These are phyloP conservation scores for Tenthredo livida DNA, from an alignment of 2,888 invertebrate genomes.

Conservation along the genomic window DNA sequence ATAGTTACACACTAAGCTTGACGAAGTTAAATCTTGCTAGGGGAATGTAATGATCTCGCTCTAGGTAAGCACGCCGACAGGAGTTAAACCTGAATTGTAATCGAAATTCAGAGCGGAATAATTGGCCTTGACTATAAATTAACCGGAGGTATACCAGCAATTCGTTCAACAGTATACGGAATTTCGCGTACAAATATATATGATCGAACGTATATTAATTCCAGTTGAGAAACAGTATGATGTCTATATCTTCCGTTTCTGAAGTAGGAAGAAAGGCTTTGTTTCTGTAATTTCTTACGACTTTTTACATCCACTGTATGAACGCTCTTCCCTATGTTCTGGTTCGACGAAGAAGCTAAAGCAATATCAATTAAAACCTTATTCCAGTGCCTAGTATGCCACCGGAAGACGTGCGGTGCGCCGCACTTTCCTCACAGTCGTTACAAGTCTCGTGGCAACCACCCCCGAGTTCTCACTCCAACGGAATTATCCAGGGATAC, in stretches of 20 bases:
- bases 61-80: not conserved
- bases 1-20: slow-evolving; percentile 24
- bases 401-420: slow-evolving; percentile 89
- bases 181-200: too few species aligned
- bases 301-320: not conserved
- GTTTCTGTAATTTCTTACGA: not conserved
- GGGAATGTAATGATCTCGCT: not conserved
- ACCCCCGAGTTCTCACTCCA: slow-evolving; percentile 86
- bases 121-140: not conserved
- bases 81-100: not conserved
- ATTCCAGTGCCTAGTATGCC: slow-evolving; percentile 87
- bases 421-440: slow-evolving; percentile 87
- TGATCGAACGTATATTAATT: too few species aligned
- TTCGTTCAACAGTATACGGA: not conserved
- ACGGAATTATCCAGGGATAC: slow-evolving; percentile 89
- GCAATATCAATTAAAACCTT: slow-evolving; percentile 24
- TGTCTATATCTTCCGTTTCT: not conserved
- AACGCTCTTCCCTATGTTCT: not conserved
- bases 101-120: not conserved
- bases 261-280: not conserved
- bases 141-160: not conserved
- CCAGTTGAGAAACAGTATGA: not conserved
- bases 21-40: slow-evolving; percentile 28
- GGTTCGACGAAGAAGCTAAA: not conserved
- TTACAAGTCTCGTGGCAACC: slow-evolving; percentile 91